Percentiles rank a stretch among this genome's conserved stretches.
Conservation (phyloP, 2,797 vertebrate species). For the Nothura maculosa region DNA sequence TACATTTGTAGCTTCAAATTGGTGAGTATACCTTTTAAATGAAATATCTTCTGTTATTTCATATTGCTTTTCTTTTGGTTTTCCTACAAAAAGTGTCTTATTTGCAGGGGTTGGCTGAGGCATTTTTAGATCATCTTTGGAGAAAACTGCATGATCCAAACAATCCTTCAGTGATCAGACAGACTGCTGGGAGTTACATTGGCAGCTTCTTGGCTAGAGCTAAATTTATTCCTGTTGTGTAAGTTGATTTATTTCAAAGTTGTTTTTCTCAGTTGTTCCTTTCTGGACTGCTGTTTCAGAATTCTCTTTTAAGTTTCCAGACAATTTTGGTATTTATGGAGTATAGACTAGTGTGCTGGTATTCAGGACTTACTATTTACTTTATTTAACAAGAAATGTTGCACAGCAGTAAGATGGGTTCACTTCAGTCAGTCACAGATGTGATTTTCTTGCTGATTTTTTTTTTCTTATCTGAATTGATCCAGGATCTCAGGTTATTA, state of each 20-base stretch:
- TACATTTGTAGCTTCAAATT: slow-evolving; percentile 95
- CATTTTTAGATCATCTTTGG: slow-evolving; percentile 96
- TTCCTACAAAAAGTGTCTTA: background rate
- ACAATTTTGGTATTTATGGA: background rate
- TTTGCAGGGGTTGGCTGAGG: slow-evolving; percentile 91
- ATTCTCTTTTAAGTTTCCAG: background rate
- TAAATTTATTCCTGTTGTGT: slow-evolving; percentile 92
- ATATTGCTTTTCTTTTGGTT: background rate
- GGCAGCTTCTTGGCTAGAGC: slow-evolving; percentile 96
- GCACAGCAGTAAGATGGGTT: background rate
- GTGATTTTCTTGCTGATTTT: background rate
- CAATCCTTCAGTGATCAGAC: slow-evolving; percentile 90
- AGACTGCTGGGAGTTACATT: slow-evolving; percentile 91
- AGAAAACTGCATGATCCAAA: slow-evolving; percentile 91
- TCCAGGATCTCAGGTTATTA: background rate
- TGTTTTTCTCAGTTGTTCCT: no score
- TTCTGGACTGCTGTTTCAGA: background rate
- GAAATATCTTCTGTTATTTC: background rate
- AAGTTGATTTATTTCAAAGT: slow-evolving; percentile 74
- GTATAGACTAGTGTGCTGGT: background rate
- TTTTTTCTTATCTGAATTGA: background rate
- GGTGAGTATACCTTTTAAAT: slow-evolving; percentile 82
- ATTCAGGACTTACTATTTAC: background rate
- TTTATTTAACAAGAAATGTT: background rate
- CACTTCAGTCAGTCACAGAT: background rate